A percentile compares a stretch with the other conserved stretches of the same genome.
Evolutionary conservation across 2,888 invertebrate genomes (phyloP).

Genomic region (Drosophila recens): DNA sequence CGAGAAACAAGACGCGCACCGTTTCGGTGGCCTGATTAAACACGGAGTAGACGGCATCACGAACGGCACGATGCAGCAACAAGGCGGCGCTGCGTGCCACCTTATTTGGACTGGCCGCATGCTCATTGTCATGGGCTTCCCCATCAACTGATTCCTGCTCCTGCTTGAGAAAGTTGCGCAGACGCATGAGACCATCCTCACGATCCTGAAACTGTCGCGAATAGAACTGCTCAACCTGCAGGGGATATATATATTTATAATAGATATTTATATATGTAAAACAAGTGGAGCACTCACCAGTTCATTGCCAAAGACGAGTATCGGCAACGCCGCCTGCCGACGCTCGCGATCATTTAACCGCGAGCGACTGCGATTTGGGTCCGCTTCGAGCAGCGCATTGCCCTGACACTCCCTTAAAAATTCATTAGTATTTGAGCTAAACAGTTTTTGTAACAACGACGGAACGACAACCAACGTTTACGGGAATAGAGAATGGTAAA

Average conservation of each 20-base stretch:
- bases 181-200: constrained; percentile 92
- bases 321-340: constrained; percentile 94
- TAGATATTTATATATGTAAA: not conserved
- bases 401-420: constrained; percentile 90
- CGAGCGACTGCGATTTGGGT: constrained; percentile 85
- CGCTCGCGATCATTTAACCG: constrained; percentile 91
- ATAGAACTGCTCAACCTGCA: constrained; percentile 94
- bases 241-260: not conserved
- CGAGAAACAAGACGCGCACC: constrained; percentile 91
- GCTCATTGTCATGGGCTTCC: constrained; percentile 69
- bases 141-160: constrained; percentile 84
- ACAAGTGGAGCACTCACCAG: constrained; percentile 87
- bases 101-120: constrained; percentile 87
- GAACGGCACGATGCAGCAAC: constrained; percentile 91
- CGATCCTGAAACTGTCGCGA: constrained; percentile 96
- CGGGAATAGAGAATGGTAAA: constrained; percentile 60
- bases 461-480: constrained; percentile 76
- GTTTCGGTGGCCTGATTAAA: constrained; percentile 94
- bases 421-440: constrained; percentile 93
- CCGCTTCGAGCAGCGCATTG: constrained; percentile 85
- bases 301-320: constrained; percentile 95
- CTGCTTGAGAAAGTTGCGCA: constrained; percentile 85
- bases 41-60: constrained; percentile 95
- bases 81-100: constrained; percentile 93
- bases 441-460: constrained; percentile 41